Conservation (phyloP, 2,113 vertebrate genomes). For the Dasyprocta punctata region DNA sequence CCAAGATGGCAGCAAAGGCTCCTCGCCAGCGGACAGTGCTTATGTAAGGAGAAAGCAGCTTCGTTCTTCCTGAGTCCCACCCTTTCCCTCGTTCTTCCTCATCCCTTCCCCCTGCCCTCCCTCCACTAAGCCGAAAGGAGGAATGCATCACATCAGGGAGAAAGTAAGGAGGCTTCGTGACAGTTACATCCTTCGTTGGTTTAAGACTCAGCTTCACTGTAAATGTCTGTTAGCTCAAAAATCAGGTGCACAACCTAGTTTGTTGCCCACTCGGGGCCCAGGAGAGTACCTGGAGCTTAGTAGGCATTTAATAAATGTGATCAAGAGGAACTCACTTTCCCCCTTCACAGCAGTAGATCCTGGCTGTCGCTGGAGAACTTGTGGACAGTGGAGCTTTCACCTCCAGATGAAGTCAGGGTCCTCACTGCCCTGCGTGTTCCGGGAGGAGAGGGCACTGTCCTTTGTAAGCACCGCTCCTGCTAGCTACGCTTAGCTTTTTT, state of each 20-base stretch:
- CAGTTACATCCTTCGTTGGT: not conserved
- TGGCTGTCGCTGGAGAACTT: not conserved
- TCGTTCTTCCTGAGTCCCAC: not conserved
- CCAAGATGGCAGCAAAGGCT: not conserved
- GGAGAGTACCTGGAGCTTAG: not conserved
- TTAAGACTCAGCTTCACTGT: not conserved
- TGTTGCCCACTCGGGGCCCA: not conserved
- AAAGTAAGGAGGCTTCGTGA: not conserved
- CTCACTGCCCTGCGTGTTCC: rapidly evolving
- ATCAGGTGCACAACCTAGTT: not conserved
- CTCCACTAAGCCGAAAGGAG: not conserved
- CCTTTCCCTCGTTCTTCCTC: not conserved
- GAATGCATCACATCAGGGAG: not conserved
- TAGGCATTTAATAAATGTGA: not conserved
- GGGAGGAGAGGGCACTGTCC: not conserved
- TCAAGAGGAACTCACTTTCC: not conserved
- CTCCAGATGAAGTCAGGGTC: not conserved
- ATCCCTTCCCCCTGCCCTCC: too few relatives aligned
- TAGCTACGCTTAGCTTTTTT: not conserved
- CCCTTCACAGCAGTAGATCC: not conserved
- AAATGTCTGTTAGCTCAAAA: not conserved
- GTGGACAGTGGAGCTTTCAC: not conserved
- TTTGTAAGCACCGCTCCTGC: not conserved
- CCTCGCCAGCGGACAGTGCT: not conserved
- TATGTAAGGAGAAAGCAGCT: not conserved